A percentile compares a stretch with the other conserved stretches of the same genome.
Conservation (phyloP, 37 sponge, comb jelly and placozoan genomes). For the Cladorhizidae sp. region DNA sequence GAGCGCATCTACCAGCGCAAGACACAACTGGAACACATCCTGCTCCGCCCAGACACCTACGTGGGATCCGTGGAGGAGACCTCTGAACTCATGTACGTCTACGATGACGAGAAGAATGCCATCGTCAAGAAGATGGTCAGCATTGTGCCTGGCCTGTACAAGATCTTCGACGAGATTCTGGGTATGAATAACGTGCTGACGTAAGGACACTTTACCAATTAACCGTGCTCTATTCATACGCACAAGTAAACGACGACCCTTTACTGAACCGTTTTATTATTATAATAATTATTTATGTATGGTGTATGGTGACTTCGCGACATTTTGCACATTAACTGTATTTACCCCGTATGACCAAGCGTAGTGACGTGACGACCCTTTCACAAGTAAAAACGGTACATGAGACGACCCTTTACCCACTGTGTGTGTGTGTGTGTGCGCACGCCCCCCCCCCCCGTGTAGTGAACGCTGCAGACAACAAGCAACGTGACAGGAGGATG, state of each 20-base stretch:
- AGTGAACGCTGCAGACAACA: constrained; percentile 99
- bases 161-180: constrained; percentile 98
- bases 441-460: neutral
- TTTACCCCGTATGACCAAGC: too few relatives aligned
- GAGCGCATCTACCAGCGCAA: constrained; percentile 96
- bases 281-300: too few relatives aligned
- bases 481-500: constrained; percentile 88
- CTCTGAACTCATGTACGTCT: constrained; percentile 89
- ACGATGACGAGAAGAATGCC: constrained; percentile 74
- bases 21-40: constrained; percentile 95
- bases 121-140: constrained; percentile 77
- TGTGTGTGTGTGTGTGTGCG: constrained; percentile 2
- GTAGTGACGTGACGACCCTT: too few relatives aligned
- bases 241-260: too few relatives aligned
- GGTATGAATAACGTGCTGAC: too few relatives aligned
- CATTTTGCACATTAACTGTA: too few relatives aligned
- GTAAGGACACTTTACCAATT: too few relatives aligned
- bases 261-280: too few relatives aligned
- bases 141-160: constrained; percentile 98
- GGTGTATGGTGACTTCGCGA: too few relatives aligned
- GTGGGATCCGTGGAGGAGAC: constrained; percentile 91
- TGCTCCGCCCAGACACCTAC: constrained; percentile 97
- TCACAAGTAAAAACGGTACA: too few relatives aligned
- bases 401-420: neutral
- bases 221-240: too few relatives aligned